A percentile compares a stretch with the other conserved stretches of the same genome.
Conservation (phyloP, 2,113 vertebrate species). For the Oryzias celebensis region DNA sequence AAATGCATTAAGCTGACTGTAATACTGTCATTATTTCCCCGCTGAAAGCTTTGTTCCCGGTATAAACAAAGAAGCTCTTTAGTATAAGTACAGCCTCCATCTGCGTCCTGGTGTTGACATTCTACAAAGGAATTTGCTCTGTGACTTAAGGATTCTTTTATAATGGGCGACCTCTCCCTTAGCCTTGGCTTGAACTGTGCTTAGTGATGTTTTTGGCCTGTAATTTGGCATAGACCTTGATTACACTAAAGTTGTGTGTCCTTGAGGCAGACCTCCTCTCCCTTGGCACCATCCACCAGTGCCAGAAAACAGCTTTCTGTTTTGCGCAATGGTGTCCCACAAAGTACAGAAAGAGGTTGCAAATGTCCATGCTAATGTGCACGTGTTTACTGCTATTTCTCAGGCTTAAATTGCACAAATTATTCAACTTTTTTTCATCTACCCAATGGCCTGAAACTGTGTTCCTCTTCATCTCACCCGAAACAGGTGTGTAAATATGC, state of each 20-base stretch:
- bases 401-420: constrained; percentile 26
- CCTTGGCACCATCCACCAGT: not conserved
- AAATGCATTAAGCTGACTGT: constrained; percentile 50
- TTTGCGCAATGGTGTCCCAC: not conserved
- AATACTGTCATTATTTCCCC: constrained; percentile 59
- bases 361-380: constrained; percentile 7
- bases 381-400: constrained; percentile 20
- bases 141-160: constrained; percentile 60
- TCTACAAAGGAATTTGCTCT: constrained; percentile 56
- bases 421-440: constrained; percentile 20
- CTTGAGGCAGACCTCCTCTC: constrained; percentile 17
- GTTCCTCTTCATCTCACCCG: constrained; percentile 29
- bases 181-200: constrained; percentile 57
- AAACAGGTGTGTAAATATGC: constrained; percentile 66
- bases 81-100: constrained; percentile 37
- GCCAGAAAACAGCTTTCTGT: constrained; percentile 14
- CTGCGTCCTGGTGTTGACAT: constrained; percentile 40
- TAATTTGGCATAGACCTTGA: constrained; percentile 70
- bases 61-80: constrained; percentile 46
- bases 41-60: constrained; percentile 52
- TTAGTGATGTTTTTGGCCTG: constrained; percentile 53
- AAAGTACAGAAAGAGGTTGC: not conserved
- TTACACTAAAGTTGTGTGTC: constrained; percentile 57
- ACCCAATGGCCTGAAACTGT: constrained; percentile 8
- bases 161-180: constrained; percentile 62